Base-by-base conservation (phyloP, 2,888 invertebrate species). In the Iselma pallidipennis region DNA sequence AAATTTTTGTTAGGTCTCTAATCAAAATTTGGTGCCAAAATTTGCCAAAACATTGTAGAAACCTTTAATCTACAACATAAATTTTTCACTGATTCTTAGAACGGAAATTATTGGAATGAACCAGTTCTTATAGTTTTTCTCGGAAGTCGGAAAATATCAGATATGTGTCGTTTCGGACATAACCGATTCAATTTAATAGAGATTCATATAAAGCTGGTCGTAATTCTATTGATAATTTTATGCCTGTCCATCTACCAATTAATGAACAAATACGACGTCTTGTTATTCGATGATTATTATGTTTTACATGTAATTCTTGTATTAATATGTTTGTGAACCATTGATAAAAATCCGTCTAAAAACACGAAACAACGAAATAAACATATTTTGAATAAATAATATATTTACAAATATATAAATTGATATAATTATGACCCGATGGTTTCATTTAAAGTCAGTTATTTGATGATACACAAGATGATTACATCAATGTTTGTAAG, bases 271-370 rank as follows among this genome's bases (percentile, higher is more conserved):
- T 90, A 68, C 95, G 84, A 67, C 94, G 86, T 55, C 95, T 85
- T 50, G 96, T 88, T 65, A 96, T 91, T 75, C 92, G 87, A 76
- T 93, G 95, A 77, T 93, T 92, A 64, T 90, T 88, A 66, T 91
- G 91, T 75, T 90, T 90, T 19, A 93, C 87, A 78, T 91, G 90
- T 62, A 97, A 81, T 80, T 98, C 96, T 74, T 89, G 87, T 57
- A 91, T 86, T 53, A 98, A 82, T 33, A 92, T 91, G 45, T 89
- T 90, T 12, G 88, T 88, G 73, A 97, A 93, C 96, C 96, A 97
- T 71, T 90, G 87, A 80, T 97, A 95, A 81, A 97, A 97, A 80
- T 96, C 92, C 37, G 97, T 87, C 88, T 91, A 74, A 16, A 78
- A 76, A 71, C 60, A 63, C n/a, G 58, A 67, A 59, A 16, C 16